A percentile compares a stretch with the other conserved stretches of the same genome.
Evolutionary conservation across 2,113 vertebrate genomes (phyloP).

Genomic region (Centrocercus urophasianus): DNA sequence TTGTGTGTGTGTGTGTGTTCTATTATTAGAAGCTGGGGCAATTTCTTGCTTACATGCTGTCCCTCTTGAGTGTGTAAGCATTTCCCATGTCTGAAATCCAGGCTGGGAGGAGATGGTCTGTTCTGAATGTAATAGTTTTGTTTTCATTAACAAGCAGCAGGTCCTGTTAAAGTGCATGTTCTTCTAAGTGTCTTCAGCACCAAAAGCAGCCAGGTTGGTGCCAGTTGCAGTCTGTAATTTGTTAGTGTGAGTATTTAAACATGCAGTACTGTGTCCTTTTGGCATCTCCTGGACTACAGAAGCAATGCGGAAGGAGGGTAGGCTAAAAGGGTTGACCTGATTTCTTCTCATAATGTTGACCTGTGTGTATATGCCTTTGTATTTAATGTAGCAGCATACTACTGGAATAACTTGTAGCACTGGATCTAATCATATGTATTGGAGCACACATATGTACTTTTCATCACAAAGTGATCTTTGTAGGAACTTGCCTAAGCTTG

Average conservation of each 20-base stretch:
- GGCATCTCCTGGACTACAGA: background rate
- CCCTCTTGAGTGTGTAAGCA: background rate
- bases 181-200: background rate
- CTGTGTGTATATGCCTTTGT: background rate
- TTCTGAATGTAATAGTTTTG: background rate
- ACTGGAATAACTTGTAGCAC: background rate
- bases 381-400: background rate
- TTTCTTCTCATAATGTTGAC: background rate
- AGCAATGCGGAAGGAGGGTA: background rate
- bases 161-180: background rate
- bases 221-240: accelerated
- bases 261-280: background rate
- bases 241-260: accelerated
- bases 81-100: background rate
- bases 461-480: background rate
- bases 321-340: background rate
- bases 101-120: background rate
- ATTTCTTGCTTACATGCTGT: background rate
- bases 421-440: background rate
- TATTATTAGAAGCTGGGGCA: background rate
- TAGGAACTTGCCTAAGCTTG: background rate
- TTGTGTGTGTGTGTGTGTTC: too few species aligned
- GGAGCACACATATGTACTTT: background rate
- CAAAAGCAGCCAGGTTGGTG: background rate
- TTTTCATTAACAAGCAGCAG: background rate